Percentiles rank a stretch among this genome's conserved stretches.
phyloP scores from a whole-genome alignment of 1,140 invertebrate species.

The Gryon sp. region DNA sequence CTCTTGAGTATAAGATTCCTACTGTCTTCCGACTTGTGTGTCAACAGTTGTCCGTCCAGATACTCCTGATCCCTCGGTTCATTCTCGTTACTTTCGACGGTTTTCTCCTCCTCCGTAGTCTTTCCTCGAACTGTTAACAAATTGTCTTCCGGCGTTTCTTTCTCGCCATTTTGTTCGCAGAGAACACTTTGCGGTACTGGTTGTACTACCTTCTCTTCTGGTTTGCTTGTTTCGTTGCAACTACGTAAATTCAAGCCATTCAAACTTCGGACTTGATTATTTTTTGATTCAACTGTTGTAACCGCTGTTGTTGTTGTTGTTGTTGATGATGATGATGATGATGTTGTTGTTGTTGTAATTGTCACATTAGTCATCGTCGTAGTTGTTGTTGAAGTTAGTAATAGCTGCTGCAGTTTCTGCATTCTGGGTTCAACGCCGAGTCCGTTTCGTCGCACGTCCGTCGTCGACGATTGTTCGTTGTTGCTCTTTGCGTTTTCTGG shows the following conservation, averaged over 20 bases:
- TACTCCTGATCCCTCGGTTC: conserved; percentile 18
- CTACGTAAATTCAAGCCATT: no score
- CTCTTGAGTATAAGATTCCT: conserved; percentile 72
- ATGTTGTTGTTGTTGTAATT: no score
- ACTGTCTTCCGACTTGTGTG: conserved; percentile 69
- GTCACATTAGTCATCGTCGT: no score
- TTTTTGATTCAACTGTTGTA: no score
- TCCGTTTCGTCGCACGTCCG: conserved; percentile 9
- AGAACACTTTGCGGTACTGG: conserved; percentile 29
- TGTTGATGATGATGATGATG: no score
- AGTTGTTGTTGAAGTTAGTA: no score
- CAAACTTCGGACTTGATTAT: no score
- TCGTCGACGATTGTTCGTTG: neutral
- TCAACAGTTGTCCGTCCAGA: conserved; percentile 18
- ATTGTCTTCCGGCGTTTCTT: neutral
- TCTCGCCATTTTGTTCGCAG: conserved; percentile 37
- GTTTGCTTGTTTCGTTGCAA: no score
- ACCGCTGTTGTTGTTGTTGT: no score
- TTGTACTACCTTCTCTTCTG: conserved; percentile 19
- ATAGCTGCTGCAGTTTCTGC: conserved; percentile 31
- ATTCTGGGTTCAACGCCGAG: conserved; percentile 12
- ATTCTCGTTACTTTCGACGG: conserved; percentile 17
- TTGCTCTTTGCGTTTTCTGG: conserved; percentile 6
- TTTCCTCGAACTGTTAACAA: neutral
- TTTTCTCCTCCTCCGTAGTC: neutral